These are phyloP conservation scores for Eulemur mongoz DNA, from an alignment of 2,797 vertebrate species.

Conservation along the genomic window DNA sequence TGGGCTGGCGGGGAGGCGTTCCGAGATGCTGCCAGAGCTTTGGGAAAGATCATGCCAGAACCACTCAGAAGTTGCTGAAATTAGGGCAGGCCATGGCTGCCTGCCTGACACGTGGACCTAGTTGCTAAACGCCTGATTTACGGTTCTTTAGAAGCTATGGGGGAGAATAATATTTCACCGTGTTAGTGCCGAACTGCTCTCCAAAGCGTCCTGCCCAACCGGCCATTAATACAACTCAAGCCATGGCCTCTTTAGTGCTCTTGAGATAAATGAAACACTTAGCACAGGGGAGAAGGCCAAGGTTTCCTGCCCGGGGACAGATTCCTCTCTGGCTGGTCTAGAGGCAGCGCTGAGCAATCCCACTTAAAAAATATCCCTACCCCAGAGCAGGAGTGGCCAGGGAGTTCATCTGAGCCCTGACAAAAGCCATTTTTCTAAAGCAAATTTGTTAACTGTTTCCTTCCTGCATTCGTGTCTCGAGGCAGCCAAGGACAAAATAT, in stretches of 20 bases:
- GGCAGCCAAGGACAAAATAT: not conserved
- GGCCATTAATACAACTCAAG: not conserved
- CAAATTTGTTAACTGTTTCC: slow-evolving; percentile 2
- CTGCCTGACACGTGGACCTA: not conserved
- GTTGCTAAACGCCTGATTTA: not conserved
- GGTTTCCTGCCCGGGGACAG: not conserved
- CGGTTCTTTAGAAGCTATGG: not conserved
- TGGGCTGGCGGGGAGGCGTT: accelerated
- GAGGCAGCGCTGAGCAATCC: not conserved
- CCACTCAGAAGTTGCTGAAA: not conserved
- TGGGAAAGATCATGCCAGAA: not conserved
- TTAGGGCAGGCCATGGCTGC: not conserved
- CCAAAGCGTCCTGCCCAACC: not conserved
- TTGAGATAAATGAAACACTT: not conserved
- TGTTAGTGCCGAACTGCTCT: not conserved
- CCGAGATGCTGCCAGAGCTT: not conserved
- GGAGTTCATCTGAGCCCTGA: not conserved
- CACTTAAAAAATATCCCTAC: not conserved
- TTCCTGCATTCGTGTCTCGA: not conserved
- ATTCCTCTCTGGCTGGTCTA: not conserved
- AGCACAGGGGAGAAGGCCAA: not conserved
- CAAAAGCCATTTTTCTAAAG: not conserved
- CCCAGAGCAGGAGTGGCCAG: not conserved
- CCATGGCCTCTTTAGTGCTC: not conserved
- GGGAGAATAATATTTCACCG: not conserved